Evolutionary conservation across 2,113 vertebrate genomes (phyloP), one percentile per base, ranked within the genome.

Genomic region (Rousettus leschenaultii): DNA sequence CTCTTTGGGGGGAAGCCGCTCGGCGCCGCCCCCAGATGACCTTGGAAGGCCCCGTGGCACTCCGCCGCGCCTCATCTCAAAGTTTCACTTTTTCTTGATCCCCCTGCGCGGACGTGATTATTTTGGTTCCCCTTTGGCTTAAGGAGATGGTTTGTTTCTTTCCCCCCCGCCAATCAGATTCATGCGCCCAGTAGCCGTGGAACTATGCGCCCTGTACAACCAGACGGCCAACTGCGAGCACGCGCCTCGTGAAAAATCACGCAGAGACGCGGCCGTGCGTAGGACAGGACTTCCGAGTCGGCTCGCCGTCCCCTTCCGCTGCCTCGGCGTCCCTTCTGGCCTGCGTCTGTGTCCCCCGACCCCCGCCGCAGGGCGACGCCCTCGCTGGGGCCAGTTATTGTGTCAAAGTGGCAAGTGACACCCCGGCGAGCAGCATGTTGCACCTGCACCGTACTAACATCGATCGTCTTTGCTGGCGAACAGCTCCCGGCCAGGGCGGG

Each of bases 271-370:
- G n/a, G 79, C 11, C 26, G 12, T 24, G 5, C 0, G 33, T 19
- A 11, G 28, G 28, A 13, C 13, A 4, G 63, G 21, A 3, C 28
- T 7, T 45, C 40, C 24, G 21, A 4, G 7, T 55, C 30, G 13
- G 48, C 6, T 48, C 21, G 6, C 2, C 4, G 3, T 1, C 18
- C 18, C 6, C 35, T 12, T 0, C 57, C 22, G 1, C 1, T 0
- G 12, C 40, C 30, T 38, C 13, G 0, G 22, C 21, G 7, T 55
- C 26, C 86, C 18, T 73, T 45, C 89, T 45, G n/a, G n/a, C 4
- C 19, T 53, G 45, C 2, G 6, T 33, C 26, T 35, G 55, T 45
- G 3, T 18, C 18, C 7, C 43, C 10, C 18, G 40, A 53, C 30
- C 22, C 40, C 57, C 18, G 28, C 51, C 16, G 22, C 51, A 40